Percentiles rank a stretch among this genome's conserved stretches.
Evolutionary conservation across 2,888 invertebrate species (phyloP).

Genomic region (Resseliella maxima): DNA sequence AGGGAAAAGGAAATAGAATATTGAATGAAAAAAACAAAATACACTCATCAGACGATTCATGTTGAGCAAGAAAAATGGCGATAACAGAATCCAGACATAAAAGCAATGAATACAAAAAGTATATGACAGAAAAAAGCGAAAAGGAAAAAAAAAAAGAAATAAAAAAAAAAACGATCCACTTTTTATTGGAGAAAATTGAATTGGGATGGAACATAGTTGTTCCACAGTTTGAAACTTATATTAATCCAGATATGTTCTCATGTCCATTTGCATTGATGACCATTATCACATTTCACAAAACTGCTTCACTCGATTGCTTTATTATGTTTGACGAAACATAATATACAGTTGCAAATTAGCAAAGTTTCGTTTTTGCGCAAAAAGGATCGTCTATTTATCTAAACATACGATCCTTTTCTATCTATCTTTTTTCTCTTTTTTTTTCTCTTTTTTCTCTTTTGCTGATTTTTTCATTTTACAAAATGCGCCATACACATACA

Average conservation of each 20-base stretch:
- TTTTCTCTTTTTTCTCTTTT: too few species aligned
- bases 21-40: background rate
- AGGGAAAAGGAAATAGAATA: too few species aligned
- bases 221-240: background rate
- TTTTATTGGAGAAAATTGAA: background rate
- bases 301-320: background rate
- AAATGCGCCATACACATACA: too few species aligned
- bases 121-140: too few species aligned
- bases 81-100: constrained; percentile 12
- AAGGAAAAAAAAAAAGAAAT: background rate
- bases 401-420: too few species aligned
- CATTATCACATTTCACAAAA: background rate
- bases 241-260: background rate
- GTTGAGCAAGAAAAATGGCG: background rate
- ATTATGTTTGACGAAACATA: background rate
- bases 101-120: too few species aligned
- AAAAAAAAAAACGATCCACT: background rate
- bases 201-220: background rate
- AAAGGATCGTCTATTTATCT: background rate
- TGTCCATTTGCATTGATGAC: background rate
- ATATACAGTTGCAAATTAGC: too few species aligned
- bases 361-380: background rate
- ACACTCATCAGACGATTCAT: background rate
- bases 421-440: too few species aligned
- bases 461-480: too few species aligned